Evolutionary conservation across 2,113 vertebrate genomes (phyloP).

Genomic region (Tragulus kanchil): DNA sequence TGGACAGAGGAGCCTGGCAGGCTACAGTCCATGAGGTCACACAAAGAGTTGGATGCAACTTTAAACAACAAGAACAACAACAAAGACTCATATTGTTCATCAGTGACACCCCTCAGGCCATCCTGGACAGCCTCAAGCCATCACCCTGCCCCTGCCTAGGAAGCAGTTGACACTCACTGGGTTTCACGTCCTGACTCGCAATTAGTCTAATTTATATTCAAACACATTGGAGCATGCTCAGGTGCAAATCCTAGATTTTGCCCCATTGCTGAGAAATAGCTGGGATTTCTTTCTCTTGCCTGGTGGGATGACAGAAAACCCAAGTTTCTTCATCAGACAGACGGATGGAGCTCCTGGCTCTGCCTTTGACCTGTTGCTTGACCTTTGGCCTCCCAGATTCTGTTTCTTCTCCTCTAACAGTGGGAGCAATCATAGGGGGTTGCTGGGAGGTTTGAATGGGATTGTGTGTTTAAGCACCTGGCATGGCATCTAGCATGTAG

Average conservation of each 20-base stretch:
- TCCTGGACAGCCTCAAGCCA: background rate
- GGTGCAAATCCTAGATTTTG: slow-evolving; percentile 35
- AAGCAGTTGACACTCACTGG: background rate
- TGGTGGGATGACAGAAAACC: background rate
- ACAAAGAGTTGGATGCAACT: background rate
- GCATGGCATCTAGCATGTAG: background rate
- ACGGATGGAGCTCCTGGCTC: background rate
- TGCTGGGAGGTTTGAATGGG: background rate
- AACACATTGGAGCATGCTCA: background rate
- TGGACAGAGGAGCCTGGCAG: background rate
- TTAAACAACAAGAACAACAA: background rate
- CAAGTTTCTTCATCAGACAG: background rate
- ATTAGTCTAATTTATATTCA: slow-evolving; percentile 15
- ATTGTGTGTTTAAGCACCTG: background rate
- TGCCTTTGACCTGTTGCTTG: background rate
- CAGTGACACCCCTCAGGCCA: rapidly evolving
- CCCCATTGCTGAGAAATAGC: slow-evolving; percentile 50
- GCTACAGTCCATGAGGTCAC: background rate
- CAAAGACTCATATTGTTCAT: background rate
- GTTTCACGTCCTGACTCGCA: background rate
- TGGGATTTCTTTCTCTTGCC: slow-evolving; percentile 27
- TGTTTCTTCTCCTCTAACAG: background rate
- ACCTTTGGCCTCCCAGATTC: background rate
- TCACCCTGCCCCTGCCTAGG: background rate
- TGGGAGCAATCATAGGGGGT: too few relatives aligned